These are phyloP conservation scores for Blastomussa wellsi DNA, from an alignment of 92 coral and sea anemone genomes.

Conservation along the genomic window DNA sequence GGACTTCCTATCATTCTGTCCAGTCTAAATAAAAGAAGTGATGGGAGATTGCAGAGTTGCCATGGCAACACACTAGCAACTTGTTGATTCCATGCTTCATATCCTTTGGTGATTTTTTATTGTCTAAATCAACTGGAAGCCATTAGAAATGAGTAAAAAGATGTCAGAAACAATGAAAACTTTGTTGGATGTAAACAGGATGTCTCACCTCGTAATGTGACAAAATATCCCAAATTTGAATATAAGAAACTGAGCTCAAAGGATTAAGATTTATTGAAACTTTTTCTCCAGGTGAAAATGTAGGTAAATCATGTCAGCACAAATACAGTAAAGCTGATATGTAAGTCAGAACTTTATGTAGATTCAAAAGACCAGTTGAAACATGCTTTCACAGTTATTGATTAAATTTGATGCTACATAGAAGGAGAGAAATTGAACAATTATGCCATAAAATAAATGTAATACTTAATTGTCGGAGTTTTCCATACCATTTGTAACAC, in stretches of 20 bases:
- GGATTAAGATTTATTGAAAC: neutral
- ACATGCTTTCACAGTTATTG: too few relatives aligned
- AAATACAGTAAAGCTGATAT: too few relatives aligned
- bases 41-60: neutral
- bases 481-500: neutral
- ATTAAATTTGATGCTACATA: neutral
- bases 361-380: too few relatives aligned
- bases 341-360: too few relatives aligned
- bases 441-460: neutral
- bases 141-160: neutral
- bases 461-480: neutral
- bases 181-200: neutral
- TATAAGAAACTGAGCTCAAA: neutral
- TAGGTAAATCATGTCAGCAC: neutral
- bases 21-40: neutral
- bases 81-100: neutral
- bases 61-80: neutral
- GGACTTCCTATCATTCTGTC: neutral
- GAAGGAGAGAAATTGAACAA: neutral
- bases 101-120: neutral
- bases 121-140: neutral
- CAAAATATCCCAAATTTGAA: neutral
- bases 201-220: neutral
- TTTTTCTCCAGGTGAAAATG: neutral
- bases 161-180: neutral